phyloP scores from a whole-genome alignment of 2,113 vertebrate species.

The Hiodon alosoides region DNA sequence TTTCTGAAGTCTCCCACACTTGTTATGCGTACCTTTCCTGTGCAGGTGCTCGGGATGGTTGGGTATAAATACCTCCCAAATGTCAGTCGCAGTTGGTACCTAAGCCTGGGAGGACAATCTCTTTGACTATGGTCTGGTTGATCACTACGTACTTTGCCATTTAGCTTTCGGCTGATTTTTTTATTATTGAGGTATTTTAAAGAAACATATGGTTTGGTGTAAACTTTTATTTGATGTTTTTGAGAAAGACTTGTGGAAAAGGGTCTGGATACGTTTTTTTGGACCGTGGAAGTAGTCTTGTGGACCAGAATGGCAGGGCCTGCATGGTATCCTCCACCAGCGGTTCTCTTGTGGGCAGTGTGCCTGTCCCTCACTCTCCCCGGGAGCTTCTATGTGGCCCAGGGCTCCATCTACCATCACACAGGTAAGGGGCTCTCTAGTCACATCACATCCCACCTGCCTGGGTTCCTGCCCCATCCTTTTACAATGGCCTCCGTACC shows the following conservation, averaged over 20 bases:
- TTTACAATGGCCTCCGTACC: too few relatives aligned
- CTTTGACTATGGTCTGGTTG: too few relatives aligned
- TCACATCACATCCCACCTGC: too few relatives aligned
- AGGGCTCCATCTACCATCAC: slow-evolving; percentile 46
- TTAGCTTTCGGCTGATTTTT: too few relatives aligned
- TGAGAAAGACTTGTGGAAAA: background rate
- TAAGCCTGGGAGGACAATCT: too few relatives aligned
- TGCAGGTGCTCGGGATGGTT: background rate
- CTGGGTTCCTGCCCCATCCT: too few relatives aligned
- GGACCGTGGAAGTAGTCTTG: background rate
- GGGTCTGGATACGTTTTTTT: background rate
- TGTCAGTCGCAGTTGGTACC: background rate
- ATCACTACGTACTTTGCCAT: too few relatives aligned
- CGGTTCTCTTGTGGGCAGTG: slow-evolving; percentile 18
- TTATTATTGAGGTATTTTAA: too few relatives aligned
- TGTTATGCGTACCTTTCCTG: background rate
- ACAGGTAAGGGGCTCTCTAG: slow-evolving; percentile 38
- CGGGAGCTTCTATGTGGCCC: slow-evolving; percentile 30
- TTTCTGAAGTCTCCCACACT: background rate
- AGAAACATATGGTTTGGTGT: background rate
- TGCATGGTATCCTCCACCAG: background rate
- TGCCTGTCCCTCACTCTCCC: slow-evolving; percentile 32
- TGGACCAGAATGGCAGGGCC: background rate
- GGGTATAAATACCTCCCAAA: slow-evolving; percentile 5
- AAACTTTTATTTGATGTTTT: background rate